Evolutionary conservation across 2,113 vertebrate genomes (phyloP).

Genomic region (Colistium nudipinnis): DNA sequence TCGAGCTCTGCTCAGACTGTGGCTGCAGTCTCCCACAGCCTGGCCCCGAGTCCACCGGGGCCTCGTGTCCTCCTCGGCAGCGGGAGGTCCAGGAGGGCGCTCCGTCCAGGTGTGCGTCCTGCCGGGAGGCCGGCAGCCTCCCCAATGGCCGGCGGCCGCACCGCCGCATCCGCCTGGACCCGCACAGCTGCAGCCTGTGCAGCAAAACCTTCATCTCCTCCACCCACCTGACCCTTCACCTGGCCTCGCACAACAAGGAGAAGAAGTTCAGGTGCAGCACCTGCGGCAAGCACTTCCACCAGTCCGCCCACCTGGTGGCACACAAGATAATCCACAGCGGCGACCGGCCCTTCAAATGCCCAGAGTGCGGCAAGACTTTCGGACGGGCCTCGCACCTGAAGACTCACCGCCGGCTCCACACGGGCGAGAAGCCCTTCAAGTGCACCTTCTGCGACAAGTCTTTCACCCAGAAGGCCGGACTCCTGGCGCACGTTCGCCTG

Average conservation of each 20-base stretch:
- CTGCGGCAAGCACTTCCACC: slow-evolving; percentile 81
- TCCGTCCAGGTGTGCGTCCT: slow-evolving; percentile 60
- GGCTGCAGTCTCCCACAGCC: slow-evolving; percentile 42
- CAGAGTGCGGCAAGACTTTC: slow-evolving; percentile 81
- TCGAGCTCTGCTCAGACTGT: slow-evolving; percentile 61
- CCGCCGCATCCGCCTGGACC: slow-evolving; percentile 64
- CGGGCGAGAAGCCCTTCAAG: slow-evolving; percentile 83
- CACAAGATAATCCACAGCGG: slow-evolving; percentile 81
- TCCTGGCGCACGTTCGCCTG: slow-evolving; percentile 68
- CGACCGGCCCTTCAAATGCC: slow-evolving; percentile 81
- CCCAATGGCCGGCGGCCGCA: slow-evolving; percentile 56
- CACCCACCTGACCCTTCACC: slow-evolving; percentile 76
- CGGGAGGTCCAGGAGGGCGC: slow-evolving; percentile 12
- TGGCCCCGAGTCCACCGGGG: not conserved
- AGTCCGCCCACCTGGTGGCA: slow-evolving; percentile 79
- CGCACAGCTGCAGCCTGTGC: slow-evolving; percentile 75
- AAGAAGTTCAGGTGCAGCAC: slow-evolving; percentile 73
- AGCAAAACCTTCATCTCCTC: slow-evolving; percentile 81
- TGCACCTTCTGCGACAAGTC: slow-evolving; percentile 77
- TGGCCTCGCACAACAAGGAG: slow-evolving; percentile 76
- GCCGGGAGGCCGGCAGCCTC: slow-evolving; percentile 47
- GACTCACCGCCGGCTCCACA: slow-evolving; percentile 82
- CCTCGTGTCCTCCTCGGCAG: slow-evolving; percentile 7
- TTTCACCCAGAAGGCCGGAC: slow-evolving; percentile 78
- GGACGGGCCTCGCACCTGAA: slow-evolving; percentile 82